These are phyloP conservation scores for Ophion ellenae DNA, from an alignment of 2,888 invertebrate species.

Conservation along the genomic window DNA sequence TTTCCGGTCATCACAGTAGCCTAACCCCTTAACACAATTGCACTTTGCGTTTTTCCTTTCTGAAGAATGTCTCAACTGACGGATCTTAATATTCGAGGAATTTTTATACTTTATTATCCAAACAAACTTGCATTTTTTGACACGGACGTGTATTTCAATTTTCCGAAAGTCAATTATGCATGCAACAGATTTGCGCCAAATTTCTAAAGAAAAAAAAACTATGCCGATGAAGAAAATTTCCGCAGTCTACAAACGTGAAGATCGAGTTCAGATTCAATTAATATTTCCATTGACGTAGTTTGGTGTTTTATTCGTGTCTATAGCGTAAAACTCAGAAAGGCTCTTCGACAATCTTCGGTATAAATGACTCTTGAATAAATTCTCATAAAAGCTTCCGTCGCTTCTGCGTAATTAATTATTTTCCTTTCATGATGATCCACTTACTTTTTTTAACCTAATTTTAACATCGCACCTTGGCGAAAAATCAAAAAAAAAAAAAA, in stretches of 20 bases:
- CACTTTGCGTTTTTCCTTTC: background rate
- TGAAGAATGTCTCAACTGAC: background rate
- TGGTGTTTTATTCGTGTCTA: too few species aligned
- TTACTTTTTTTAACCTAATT: background rate
- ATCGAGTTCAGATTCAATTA: background rate
- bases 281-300: background rate
- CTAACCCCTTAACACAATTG: background rate
- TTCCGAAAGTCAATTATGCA: background rate
- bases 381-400: background rate
- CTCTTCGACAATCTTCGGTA: background rate
- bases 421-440: background rate
- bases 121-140: too few species aligned
- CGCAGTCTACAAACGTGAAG: background rate
- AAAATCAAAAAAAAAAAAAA: background rate
- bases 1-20: too few species aligned
- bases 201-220: background rate
- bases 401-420: background rate
- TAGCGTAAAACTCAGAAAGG: background rate
- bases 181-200: background rate
- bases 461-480: background rate
- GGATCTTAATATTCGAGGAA: too few species aligned
- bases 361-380: background rate
- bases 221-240: background rate
- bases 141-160: too few species aligned
- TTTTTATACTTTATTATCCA: too few species aligned